Percentiles rank a stretch among this genome's conserved stretches.
Evolutionary conservation across 2,888 invertebrate species (phyloP).

Genomic region (Alitta virens): DNA sequence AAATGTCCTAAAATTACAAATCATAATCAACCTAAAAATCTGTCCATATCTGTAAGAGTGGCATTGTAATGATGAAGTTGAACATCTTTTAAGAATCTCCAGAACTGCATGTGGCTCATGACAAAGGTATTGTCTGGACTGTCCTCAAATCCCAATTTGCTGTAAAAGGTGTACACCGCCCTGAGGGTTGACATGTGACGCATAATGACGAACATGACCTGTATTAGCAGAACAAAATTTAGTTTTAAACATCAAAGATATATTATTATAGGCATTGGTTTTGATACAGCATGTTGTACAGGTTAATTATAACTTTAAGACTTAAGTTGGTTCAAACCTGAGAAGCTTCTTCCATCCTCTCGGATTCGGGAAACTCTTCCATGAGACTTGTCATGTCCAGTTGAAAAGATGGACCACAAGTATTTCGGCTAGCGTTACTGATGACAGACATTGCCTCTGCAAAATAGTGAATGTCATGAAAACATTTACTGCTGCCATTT

Average conservation of each 20-base stretch:
- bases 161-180: slow-evolving; percentile 53
- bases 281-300: too few relatives aligned
- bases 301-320: too few relatives aligned
- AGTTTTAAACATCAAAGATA: too few relatives aligned
- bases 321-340: too few relatives aligned
- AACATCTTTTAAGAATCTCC: slow-evolving; percentile 56
- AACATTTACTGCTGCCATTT: too few relatives aligned
- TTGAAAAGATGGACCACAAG: slow-evolving; percentile 55
- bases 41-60: slow-evolving; percentile 53
- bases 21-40: slow-evolving; percentile 40
- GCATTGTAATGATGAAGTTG: slow-evolving; percentile 45
- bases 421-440: slow-evolving; percentile 54
- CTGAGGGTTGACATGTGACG: slow-evolving; percentile 51
- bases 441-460: slow-evolving; percentile 51
- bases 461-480: too few relatives aligned
- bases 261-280: too few relatives aligned
- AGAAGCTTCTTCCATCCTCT: slow-evolving; percentile 47
- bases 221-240: neutral
- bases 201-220: slow-evolving; percentile 52
- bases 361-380: slow-evolving; percentile 42
- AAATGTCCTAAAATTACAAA: too few relatives aligned
- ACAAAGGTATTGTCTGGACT: slow-evolving; percentile 56
- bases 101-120: slow-evolving; percentile 56
- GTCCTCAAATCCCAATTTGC: slow-evolving; percentile 49
- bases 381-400: slow-evolving; percentile 51